Percentiles rank a stretch among this genome's conserved stretches.
Conservation (phyloP, 2,797 vertebrate genomes). For the Okamejei kenojei region DNA sequence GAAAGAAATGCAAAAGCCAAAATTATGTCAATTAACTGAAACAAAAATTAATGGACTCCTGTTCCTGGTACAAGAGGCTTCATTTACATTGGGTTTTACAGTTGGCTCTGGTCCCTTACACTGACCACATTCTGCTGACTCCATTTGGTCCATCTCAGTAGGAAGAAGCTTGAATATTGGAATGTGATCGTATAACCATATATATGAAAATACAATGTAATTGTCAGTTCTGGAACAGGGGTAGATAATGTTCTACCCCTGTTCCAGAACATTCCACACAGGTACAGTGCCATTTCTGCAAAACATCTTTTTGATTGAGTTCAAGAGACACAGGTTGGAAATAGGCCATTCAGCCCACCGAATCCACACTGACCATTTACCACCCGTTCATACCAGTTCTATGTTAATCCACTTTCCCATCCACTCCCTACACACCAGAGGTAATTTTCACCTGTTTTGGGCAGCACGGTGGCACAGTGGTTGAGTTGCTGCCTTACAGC, state of each 20-base stretch:
- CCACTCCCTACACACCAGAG: too few species aligned
- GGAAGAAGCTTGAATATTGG: not conserved
- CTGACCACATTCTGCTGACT: not conserved
- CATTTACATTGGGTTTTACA: not conserved
- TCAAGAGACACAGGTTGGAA: too few species aligned
- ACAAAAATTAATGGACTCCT: not conserved
- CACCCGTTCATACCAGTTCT: too few species aligned
- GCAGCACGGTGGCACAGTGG: too few species aligned
- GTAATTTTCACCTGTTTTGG: too few species aligned
- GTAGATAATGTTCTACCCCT: not conserved
- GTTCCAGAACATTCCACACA: too few species aligned
- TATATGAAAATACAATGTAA: not conserved
- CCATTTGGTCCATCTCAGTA: not conserved
- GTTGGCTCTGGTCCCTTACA: not conserved
- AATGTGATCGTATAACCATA: too few species aligned
- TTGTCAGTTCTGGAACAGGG: not conserved
- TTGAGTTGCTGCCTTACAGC: too few species aligned
- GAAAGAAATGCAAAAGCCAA: slow-evolving; percentile 14
- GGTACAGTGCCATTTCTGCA: not conserved
- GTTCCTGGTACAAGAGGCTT: not conserved
- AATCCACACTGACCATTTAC: too few species aligned
- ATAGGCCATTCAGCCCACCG: too few species aligned
- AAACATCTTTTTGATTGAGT: not conserved
- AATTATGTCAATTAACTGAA: not conserved
- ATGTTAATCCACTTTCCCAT: too few species aligned